Conservation (phyloP, 2,113 vertebrate species). For the Sminthopsis crassicaudata region DNA sequence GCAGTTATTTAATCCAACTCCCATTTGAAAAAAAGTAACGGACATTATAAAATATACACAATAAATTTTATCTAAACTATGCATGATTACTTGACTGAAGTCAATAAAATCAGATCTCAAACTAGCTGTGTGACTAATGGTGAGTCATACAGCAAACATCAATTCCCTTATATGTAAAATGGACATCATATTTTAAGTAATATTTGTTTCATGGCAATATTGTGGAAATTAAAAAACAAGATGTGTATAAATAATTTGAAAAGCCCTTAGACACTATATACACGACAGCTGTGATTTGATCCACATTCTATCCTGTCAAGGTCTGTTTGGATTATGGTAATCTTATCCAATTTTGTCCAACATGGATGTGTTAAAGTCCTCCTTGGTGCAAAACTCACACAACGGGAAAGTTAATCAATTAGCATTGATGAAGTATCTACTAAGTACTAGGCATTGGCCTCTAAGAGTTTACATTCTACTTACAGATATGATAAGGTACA, state of each 20-base stretch:
- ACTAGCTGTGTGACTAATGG: background rate
- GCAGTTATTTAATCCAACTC: background rate
- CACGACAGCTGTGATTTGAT: background rate
- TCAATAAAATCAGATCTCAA: background rate
- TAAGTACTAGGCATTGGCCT: background rate
- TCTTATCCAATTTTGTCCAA: background rate
- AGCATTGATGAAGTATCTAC: background rate
- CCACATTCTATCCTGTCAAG: background rate
- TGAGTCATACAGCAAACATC: background rate
- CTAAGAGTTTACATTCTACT: background rate
- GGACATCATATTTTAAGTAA: background rate
- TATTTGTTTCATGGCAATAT: background rate
- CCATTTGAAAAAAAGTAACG: background rate
- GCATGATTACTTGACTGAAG: background rate
- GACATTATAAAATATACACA: background rate
- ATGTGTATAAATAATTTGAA: background rate
- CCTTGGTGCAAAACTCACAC: background rate
- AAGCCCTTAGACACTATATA: background rate
- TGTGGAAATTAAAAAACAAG: background rate
- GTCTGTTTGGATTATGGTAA: background rate
- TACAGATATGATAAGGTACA: background rate
- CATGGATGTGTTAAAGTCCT: background rate
- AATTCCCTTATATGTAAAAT: background rate
- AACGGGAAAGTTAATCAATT: background rate
- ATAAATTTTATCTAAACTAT: background rate